Base-by-base conservation (phyloP, 2,797 vertebrate species). In the Rhadinocentrus ornatus region DNA sequence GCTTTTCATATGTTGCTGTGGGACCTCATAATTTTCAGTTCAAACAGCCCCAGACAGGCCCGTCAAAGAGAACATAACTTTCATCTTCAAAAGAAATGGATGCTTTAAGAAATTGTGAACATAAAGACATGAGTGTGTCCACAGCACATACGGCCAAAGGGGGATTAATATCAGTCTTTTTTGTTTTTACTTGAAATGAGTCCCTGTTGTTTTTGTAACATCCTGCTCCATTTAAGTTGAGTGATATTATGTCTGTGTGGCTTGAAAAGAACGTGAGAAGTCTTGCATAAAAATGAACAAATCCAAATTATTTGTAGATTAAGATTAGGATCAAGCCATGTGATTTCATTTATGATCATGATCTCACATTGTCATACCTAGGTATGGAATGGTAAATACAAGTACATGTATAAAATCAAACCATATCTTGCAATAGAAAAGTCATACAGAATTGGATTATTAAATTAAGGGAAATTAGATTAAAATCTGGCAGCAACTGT, bases 41-140 rank as follows among this genome's bases (percentile, higher is more conserved):
- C 41, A 58, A 69, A 70, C 71, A 71, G n/a, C 26, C 22, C 27
- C 13, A 63, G 54, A 69, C 2, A 3, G 35, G 64, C 7, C 1
- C 77, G 74, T 85, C 71, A 86, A 83, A 83, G 39, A 54, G 53
- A 82, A 57, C 35, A 6, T 50, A 64, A 56, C 57, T 58, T 73
- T 69, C 56, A 62, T 58, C 48, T 65, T 3, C 16, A 44, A 46
- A 39, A 48, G 48, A 34, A 27, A 56, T 26, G n/a, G 24, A 59
- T 44, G 6, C 24, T 31, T 29, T 34, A 10, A 46, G 2, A 55
- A 52, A 34, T 22, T 6, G 56, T 32, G 16, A 20, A 56, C 15
- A 66, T 27, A 34, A 10, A 65, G 11, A 26, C n/a, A 56, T 13
- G 8, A n/a, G 18, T n/a, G 12, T 62, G 35, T 66, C 27, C 24